Conservation (phyloP, 2,888 invertebrate genomes). For the Ormyrus thymus region DNA sequence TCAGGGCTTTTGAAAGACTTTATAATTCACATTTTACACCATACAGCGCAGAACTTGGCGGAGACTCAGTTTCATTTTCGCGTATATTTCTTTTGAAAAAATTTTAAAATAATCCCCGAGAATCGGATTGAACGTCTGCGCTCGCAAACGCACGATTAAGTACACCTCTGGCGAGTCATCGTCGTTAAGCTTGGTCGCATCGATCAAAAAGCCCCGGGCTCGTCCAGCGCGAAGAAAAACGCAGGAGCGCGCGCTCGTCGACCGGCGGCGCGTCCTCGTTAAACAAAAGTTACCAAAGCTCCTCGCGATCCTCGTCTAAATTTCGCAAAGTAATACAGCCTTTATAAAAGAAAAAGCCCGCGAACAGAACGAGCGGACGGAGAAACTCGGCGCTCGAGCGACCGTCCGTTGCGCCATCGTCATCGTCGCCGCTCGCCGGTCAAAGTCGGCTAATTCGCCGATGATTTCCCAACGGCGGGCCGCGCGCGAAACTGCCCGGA, state of each 20-base stretch:
- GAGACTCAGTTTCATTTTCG: too few species aligned
- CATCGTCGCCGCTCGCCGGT: too few species aligned
- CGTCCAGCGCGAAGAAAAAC: neutral
- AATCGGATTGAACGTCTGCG: too few species aligned
- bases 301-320: conserved; percentile 7
- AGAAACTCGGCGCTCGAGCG: neutral
- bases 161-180: neutral
- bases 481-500: too few species aligned
- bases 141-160: neutral
- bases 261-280: conserved; percentile 7
- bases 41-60: too few species aligned
- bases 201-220: neutral
- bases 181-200: neutral
- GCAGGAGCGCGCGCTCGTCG: neutral
- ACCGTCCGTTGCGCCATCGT: too few species aligned
- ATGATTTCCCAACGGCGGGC: too few species aligned
- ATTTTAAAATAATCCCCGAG: too few species aligned
- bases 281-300: conserved; percentile 19
- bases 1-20: too few species aligned
- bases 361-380: neutral
- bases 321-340: conserved; percentile 18
- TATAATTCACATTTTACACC: too few species aligned
- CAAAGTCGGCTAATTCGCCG: too few species aligned
- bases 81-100: too few species aligned
- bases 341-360: neutral